Evolutionary conservation across 2,797 vertebrate genomes (phyloP), one percentile per base, ranked within the genome.

Genomic region (Clamator glandarius): DNA sequence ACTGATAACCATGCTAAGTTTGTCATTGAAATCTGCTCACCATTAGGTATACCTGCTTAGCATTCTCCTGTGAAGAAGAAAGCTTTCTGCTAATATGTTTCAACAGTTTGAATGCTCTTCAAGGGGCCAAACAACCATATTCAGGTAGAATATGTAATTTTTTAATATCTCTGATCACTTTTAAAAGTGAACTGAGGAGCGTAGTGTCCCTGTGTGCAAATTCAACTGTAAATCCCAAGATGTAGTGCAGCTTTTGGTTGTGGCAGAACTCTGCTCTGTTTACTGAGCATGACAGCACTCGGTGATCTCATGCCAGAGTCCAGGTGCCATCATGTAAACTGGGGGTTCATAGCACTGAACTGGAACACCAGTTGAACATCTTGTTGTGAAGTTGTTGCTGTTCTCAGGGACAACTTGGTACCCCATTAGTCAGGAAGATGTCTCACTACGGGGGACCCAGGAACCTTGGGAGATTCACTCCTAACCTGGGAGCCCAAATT

Each of bases 401-500:
- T 50, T 8, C 31, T 72, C 20, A 39, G 8, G 28, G 31, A 59
- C 9, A 62, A 3, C 9, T 36, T 41, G 4, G 4, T 52, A 52
- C 10, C 9, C 3, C 7, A 4, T 3, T 5, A 54, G 2, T 1
- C 2, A 31, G 36, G 28, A 4, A 81, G 2, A 58, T 3, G 1
- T 61, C 15, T 54, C 12, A 74, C 29, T 11, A 35, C 4, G 29
- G 23, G 4, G 3, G 7, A 62, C 75, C 8, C 14, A 41, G 36
- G 18, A 75, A 51, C 3, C 8, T 20, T 3, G 8, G 0, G 1
- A 77, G 4, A 29, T 7, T 80, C 33, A 16, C 8, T 80, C 9
- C 3, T 54, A 51, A 51, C 0, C 8, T 73, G 8, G 2, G 3
- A 46, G 9, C 10, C 28, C 84, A 48, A 69, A 52, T 70, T 63